These are phyloP conservation scores for Heterohyrax brucei DNA, from an alignment of 2,797 vertebrate species.

Conservation along the genomic window DNA sequence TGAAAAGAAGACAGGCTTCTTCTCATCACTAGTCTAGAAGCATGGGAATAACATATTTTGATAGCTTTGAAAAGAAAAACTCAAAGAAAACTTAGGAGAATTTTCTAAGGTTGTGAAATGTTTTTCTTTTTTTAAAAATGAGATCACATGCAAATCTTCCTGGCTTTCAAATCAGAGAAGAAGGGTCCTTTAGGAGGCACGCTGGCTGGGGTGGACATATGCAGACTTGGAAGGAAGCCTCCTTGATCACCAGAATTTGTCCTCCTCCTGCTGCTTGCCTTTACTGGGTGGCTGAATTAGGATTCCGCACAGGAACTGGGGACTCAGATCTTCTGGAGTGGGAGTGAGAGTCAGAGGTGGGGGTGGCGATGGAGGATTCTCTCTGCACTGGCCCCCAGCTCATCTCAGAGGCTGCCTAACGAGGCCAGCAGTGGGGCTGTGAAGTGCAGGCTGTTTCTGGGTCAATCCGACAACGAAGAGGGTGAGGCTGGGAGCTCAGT, in stretches of 20 bases:
- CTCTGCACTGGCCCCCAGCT: neutral
- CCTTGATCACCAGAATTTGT: neutral
- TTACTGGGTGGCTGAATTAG: neutral
- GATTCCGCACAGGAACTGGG: neutral
- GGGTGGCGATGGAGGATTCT: neutral
- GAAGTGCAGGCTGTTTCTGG: neutral
- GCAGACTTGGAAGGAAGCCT: neutral
- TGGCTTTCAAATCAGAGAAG: constrained; percentile 34
- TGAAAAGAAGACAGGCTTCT: neutral
- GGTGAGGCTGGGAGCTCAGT: neutral
- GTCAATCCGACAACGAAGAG: too few species aligned
- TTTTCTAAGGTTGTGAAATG: constrained; percentile 20
- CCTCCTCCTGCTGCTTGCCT: neutral
- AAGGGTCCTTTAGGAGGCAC: neutral
- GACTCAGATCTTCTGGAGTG: neutral
- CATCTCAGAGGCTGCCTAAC: neutral
- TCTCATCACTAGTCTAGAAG: neutral
- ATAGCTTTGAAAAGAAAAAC: neutral
- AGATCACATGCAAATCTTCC: neutral
- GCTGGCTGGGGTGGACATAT: neutral
- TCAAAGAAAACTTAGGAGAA: constrained; percentile 31
- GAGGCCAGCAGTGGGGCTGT: neutral
- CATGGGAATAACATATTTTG: neutral
- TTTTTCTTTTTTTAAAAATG: neutral
- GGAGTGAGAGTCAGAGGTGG: neutral